Evolutionary conservation across 2,888 invertebrate genomes (phyloP).

Genomic region (Heliothis peltigera): DNA sequence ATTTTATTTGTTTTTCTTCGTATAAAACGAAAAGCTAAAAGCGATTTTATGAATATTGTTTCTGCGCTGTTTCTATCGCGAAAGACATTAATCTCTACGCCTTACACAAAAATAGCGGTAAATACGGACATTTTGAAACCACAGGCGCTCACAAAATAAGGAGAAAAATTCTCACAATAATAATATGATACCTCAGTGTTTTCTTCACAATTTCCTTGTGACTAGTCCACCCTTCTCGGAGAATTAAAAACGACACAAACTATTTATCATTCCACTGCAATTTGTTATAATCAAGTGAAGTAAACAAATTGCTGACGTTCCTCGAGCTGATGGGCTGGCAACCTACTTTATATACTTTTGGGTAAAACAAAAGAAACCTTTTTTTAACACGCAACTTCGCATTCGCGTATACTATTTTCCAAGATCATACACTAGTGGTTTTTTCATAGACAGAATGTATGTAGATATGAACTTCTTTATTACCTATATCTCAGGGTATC

Average conservation of each 20-base stretch:
- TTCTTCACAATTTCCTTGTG: slow-evolving; percentile 33
- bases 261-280: slow-evolving; percentile 51
- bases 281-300: slow-evolving; percentile 50
- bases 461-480: too few relatives aligned
- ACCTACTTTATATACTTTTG: slow-evolving; percentile 29
- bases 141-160: slow-evolving; percentile 33
- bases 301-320: slow-evolving; percentile 40
- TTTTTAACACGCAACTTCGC: slow-evolving; percentile 8
- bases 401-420: background rate
- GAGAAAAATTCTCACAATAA: slow-evolving; percentile 34
- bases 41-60: slow-evolving; percentile 39
- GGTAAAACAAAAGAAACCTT: slow-evolving; percentile 12
- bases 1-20: slow-evolving; percentile 9
- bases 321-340: slow-evolving; percentile 19
- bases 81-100: slow-evolving; percentile 51
- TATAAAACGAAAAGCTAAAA: slow-evolving; percentile 34
- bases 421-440: too few relatives aligned
- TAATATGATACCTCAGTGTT: slow-evolving; percentile 39
- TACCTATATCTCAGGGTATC: too few relatives aligned
- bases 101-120: slow-evolving; percentile 43
- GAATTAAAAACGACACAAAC: slow-evolving; percentile 54
- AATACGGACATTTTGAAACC: slow-evolving; percentile 40
- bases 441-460: too few relatives aligned
- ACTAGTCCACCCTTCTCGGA: slow-evolving; percentile 26
- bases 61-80: slow-evolving; percentile 25